Evolutionary conservation across 1,140 invertebrate genomes (phyloP), one percentile per base, ranked within the genome.

Genomic region (Drosophila hydei): DNA sequence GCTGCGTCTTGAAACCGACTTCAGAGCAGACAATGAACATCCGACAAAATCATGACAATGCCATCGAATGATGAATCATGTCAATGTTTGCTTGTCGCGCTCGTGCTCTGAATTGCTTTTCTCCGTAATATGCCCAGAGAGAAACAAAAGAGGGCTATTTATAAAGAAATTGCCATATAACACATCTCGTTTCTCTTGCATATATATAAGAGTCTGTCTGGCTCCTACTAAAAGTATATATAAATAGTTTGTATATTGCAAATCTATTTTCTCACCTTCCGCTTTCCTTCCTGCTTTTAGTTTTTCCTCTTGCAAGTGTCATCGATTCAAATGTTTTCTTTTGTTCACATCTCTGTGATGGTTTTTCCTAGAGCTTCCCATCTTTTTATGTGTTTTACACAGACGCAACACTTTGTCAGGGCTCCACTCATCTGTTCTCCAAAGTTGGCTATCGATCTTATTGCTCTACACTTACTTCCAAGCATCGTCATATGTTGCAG

Each of bases 21-120:
- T 71, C 61, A 72, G 54, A 30, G 51, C 45, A 47, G 69, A 72
- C 62, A 72, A 72, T 67, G 62, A 72, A 67, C 56, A 19, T 52
- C 67, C 21, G 65, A 36, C 25, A 14, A 11, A 51, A 64, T 48
- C 47, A 58, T 67, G 54, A 72, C 69, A 72, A 72, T 59, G 69
- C 36, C 69, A 27, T 3, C 18, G 42, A 65, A 72, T 72, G 69
- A 72, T 67, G 69, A 72, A 72, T 72, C 69, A 72, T 72, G 54
- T 65, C 69, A 72, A 60, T 67, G 54, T 72, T 72, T 72, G 54
- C 11, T 65, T 21, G 45, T 58, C 62, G 45, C 45, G 69, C 69
- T 65, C 63, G 69, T 72, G 69, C 69, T 72, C 69, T 72, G 69
- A 72, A 72, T 67, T 72, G 69, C 69, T 59, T 72, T 72, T 67